Evolutionary conservation across 2,113 vertebrate genomes (phyloP).

Genomic region (Silurus asotus): DNA sequence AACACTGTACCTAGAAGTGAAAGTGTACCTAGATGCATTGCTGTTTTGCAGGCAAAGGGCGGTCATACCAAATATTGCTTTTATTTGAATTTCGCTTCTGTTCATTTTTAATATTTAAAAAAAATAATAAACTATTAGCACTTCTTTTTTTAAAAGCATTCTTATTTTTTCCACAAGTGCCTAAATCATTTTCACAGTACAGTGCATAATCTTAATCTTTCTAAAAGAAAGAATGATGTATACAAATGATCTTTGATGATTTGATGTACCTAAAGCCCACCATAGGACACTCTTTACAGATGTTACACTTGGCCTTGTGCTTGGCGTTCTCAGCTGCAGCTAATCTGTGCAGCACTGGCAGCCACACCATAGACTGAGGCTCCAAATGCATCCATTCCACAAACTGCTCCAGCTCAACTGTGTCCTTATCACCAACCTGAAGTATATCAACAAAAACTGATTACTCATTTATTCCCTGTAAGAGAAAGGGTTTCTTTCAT

Average conservation of each 20-base stretch:
- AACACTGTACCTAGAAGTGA: too few species aligned
- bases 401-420: slow-evolving; percentile 82
- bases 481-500: neutral
- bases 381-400: slow-evolving; percentile 87
- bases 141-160: too few species aligned
- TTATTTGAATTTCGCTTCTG: too few species aligned
- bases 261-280: slow-evolving; percentile 81
- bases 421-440: slow-evolving; percentile 80
- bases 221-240: neutral
- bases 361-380: slow-evolving; percentile 87
- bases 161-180: too few species aligned
- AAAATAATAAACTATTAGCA: too few species aligned
- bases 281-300: slow-evolving; percentile 87
- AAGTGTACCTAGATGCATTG: too few species aligned
- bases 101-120: too few species aligned
- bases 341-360: slow-evolving; percentile 82
- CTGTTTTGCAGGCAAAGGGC: too few species aligned
- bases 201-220: neutral
- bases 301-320: slow-evolving; percentile 87
- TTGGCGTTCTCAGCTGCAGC: slow-evolving; percentile 83
- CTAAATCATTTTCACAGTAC: too few species aligned
- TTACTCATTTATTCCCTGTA: neutral
- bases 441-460: slow-evolving; percentile 7
- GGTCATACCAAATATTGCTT: too few species aligned
- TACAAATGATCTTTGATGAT: neutral